Evolutionary conservation across 2,888 invertebrate species (phyloP).

Genomic region (Tipula lateralis): DNA sequence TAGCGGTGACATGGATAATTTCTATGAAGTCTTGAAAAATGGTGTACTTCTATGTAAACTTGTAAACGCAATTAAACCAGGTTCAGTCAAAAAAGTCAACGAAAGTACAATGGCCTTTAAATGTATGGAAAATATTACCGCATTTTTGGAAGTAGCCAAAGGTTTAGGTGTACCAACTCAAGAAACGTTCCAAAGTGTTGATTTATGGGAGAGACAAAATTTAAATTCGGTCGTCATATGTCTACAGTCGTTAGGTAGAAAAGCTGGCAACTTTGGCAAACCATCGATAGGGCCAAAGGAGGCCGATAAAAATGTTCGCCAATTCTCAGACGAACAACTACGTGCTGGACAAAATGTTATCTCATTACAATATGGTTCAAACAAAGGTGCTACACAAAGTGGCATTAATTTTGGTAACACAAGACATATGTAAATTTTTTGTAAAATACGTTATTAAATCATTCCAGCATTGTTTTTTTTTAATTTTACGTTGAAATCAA

Average conservation of each 20-base stretch:
- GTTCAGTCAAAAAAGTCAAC: constrained; percentile 88
- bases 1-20: constrained; percentile 89
- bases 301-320: constrained; percentile 88
- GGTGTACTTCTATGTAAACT: constrained; percentile 87
- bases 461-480: not conserved
- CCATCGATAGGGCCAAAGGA: constrained; percentile 95
- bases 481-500: not conserved
- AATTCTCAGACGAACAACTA: constrained; percentile 91
- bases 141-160: constrained; percentile 79
- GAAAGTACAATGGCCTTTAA: constrained; percentile 89
- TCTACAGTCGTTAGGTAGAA: constrained; percentile 89
- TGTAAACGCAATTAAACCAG: constrained; percentile 79
- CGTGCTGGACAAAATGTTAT: constrained; percentile 90
- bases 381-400: constrained; percentile 95
- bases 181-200: constrained; percentile 96
- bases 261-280: constrained; percentile 71
- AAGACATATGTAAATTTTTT: constrained; percentile 84
- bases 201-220: constrained; percentile 94
- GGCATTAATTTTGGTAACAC: constrained; percentile 97
- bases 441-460: not conserved
- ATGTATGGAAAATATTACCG: constrained; percentile 98
- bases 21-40: constrained; percentile 85
- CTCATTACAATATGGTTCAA: constrained; percentile 92
- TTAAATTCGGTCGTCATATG: constrained; percentile 94
- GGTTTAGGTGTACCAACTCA: constrained; percentile 86